Evolutionary conservation across 1,140 invertebrate genomes (phyloP).

Genomic region (Harlomillsia oculata): DNA sequence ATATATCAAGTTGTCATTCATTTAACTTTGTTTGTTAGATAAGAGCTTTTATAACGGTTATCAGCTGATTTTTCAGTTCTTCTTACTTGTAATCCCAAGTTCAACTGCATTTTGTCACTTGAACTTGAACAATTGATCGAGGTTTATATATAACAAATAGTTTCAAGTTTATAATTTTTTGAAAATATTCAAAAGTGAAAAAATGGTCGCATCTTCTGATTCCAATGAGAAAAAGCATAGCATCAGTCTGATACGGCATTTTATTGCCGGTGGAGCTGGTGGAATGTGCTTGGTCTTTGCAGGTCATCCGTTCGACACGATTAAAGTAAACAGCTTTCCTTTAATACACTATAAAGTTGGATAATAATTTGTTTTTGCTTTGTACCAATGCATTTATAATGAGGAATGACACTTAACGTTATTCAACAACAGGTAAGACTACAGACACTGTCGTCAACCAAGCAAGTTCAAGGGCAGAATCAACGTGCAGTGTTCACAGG

Average conservation of each 20-base stretch:
- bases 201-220: too few relatives aligned
- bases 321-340: constrained; percentile 4
- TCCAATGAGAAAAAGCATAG: too few relatives aligned
- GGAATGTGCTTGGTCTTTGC: constrained; percentile 50
- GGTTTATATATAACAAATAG: too few relatives aligned
- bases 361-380: background rate
- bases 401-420: background rate
- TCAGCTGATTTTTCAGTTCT: too few relatives aligned
- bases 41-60: too few relatives aligned
- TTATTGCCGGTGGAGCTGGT: constrained; percentile 53
- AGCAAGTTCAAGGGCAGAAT: background rate
- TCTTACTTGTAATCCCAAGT: too few relatives aligned
- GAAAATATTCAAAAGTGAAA: too few relatives aligned
- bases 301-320: constrained; percentile 51
- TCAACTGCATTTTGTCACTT: too few relatives aligned
- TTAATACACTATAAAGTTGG: background rate
- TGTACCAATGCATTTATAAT: constrained; percentile 1
- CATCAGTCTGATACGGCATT: constrained; percentile 47
- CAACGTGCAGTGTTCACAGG: background rate
- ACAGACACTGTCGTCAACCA: background rate
- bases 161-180: too few relatives aligned
- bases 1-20: too few relatives aligned
- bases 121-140: too few relatives aligned
- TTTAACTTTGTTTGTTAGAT: too few relatives aligned
- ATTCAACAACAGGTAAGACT: constrained; percentile 5